Base-by-base conservation (phyloP, 1,140 invertebrate genomes). In the Nebria ingens region DNA sequence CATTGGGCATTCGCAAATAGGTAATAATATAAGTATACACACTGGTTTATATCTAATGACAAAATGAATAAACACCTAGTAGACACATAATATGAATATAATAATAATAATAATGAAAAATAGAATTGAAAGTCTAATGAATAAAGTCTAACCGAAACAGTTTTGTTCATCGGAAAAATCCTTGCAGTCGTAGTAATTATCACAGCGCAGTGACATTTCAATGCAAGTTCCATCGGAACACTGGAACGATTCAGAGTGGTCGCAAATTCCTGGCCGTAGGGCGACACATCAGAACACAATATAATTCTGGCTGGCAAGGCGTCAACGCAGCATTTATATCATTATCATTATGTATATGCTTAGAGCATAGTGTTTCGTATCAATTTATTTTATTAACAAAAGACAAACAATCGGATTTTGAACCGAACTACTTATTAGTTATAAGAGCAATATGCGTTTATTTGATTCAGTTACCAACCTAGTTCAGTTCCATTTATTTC, bases 151-250 rank as follows among this genome's bases (percentile, higher is more conserved):
- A 79, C 76, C 76, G 75, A 84, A 79, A 80, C 91, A 93, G 73
- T 87, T 84, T 71, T 88, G 84, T 78, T 95, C 91, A 74, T 95
- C 92, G 61, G 88, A 91, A 78, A 87, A 86, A 77, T 94, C 91
- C 71, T 79, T 80, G 77, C 92, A 95, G 77, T 94, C 89, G 78
- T 85, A 85, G 72, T 79, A 82, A 76, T 87, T 86, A 79, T 93
- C 87, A 76, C 91, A 93, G 68, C 85, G 82, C 65, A 84, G 79
- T 59, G 75, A 71, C 63, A 69, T 66, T 56, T 78, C 77, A 65
- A 88, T 83, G 74, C 84, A 87, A 65, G 76, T 75, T 63, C 74
- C 85, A 69, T 78, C 79, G 61, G 71, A 68, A 74, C 81, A 85
- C 66, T 73, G 75, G 70, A 84, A 83, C 67, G 77, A 78, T 65